A percentile compares a stretch with the other conserved stretches of the same genome.
Evolutionary conservation across 2,888 invertebrate genomes (phyloP).

Genomic region (Caenorhabditis sp.): DNA sequence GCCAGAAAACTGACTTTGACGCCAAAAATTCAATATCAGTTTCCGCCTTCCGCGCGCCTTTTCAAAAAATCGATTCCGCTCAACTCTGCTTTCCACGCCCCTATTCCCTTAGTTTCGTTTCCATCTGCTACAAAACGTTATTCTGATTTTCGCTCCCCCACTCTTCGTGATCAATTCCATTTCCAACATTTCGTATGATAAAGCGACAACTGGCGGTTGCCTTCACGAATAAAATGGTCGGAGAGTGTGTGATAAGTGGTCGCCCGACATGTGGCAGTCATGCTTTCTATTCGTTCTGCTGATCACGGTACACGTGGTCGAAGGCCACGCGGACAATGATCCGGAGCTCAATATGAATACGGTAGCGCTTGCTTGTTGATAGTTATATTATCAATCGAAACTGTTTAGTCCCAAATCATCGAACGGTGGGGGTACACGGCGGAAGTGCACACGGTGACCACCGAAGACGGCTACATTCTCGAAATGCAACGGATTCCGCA

Average conservation of each 20-base stretch:
- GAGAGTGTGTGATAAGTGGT: no score
- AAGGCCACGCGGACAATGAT: slow-evolving; percentile 28
- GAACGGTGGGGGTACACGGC: slow-evolving; percentile 80
- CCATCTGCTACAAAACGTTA: no score
- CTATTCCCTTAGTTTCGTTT: no score
- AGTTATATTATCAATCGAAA: background rate
- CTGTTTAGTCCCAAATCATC: slow-evolving; percentile 66
- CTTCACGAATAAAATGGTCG: background rate
- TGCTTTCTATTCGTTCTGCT: background rate
- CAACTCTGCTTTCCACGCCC: no score
- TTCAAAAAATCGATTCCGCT: no score
- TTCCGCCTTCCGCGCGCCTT: no score
- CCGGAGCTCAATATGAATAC: slow-evolving; percentile 53
- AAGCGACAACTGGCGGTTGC: background rate
- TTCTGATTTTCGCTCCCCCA: background rate
- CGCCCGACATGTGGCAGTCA: slow-evolving; percentile 4
- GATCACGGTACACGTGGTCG: background rate
- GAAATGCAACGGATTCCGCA: slow-evolving; percentile 87
- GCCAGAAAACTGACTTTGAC: no score
- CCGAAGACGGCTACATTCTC: slow-evolving; percentile 89
- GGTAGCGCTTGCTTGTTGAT: slow-evolving; percentile 26
- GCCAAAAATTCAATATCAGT: no score
- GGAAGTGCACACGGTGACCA: slow-evolving; percentile 79
- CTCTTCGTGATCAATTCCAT: background rate
- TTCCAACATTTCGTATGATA: slow-evolving; percentile 32